Percentiles rank a stretch among this genome's conserved stretches.
These are phyloP conservation scores for Misgurnus anguillicaudatus DNA, from an alignment of 2,113 vertebrate genomes.

Conservation along the genomic window DNA sequence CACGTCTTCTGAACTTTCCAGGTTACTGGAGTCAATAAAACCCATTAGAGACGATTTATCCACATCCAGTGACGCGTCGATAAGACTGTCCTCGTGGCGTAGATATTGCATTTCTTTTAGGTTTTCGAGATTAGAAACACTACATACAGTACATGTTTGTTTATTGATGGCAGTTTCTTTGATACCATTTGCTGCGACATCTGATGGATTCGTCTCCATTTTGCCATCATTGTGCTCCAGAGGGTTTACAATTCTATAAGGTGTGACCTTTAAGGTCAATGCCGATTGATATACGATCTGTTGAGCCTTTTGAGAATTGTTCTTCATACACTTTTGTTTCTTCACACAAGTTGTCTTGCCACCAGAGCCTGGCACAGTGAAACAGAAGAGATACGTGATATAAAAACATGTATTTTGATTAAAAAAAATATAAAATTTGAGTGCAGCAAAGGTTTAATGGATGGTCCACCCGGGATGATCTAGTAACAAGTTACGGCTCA, in stretches of 20 bases:
- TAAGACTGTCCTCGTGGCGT: conserved; percentile 23
- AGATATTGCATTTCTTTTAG: conserved; percentile 30
- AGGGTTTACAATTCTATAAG: background rate
- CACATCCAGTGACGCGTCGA: conserved; percentile 24
- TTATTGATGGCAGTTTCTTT: background rate
- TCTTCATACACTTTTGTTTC: conserved; percentile 42
- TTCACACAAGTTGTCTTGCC: conserved; percentile 37
- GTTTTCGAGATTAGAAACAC: conserved; percentile 6
- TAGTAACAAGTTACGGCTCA: too few relatives aligned
- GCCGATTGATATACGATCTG: conserved; percentile 60
- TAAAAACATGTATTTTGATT: background rate
- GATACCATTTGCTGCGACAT: background rate
- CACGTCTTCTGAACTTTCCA: conserved; percentile 82
- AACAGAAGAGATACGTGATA: background rate
- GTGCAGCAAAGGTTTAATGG: too few relatives aligned
- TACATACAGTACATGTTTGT: background rate
- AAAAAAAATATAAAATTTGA: too few relatives aligned
- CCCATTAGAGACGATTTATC: conserved; percentile 36
- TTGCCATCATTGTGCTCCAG: background rate
- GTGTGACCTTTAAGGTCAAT: background rate
- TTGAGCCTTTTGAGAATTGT: conserved; percentile 57
- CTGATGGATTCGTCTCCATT: background rate
- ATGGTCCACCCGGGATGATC: too few relatives aligned
- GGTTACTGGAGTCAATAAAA: conserved; percentile 85
- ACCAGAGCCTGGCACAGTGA: conserved; percentile 9